Evolutionary conservation across 1,140 invertebrate genomes (phyloP).

Genomic region (Spodoptera frugiperda): DNA sequence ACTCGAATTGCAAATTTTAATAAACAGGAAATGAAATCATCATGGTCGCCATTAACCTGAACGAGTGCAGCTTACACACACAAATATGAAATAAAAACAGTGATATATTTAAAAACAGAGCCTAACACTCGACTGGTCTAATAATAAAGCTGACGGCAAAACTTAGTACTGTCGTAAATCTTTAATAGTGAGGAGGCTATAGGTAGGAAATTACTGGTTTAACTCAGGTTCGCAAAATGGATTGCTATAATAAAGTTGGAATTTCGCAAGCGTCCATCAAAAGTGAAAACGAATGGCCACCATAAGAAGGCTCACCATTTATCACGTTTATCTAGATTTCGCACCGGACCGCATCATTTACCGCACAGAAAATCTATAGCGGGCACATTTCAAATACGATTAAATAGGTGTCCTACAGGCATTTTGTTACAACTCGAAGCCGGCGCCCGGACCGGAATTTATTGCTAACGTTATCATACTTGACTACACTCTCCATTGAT

Average conservation of each 20-base stretch:
- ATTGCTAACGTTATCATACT: neutral
- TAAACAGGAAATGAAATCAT: neutral
- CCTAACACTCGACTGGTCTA: conserved; percentile 15
- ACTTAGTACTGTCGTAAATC: conserved; percentile 39
- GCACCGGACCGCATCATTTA: conserved; percentile 62
- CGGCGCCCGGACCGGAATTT: neutral
- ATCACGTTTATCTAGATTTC: conserved; percentile 69
- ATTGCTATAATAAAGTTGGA: conserved; percentile 50
- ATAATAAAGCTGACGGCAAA: conserved; percentile 38
- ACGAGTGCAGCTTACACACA: neutral
- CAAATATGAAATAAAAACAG: neutral
- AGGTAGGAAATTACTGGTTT: conserved; percentile 43
- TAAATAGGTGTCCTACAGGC: conserved; percentile 46
- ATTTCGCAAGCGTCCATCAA: conserved; percentile 57
- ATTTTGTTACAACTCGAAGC: conserved; percentile 32
- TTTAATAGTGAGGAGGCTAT: conserved; percentile 45
- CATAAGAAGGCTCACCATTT: conserved; percentile 62
- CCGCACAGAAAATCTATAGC: conserved; percentile 61
- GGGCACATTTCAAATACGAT: conserved; percentile 57
- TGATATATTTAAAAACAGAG: conserved; percentile 37
- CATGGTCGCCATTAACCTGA: conserved; percentile 5
- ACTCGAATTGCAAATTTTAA: neutral
- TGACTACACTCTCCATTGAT: neutral
- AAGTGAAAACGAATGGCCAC: conserved; percentile 56
- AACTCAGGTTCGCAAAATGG: conserved; percentile 44